A percentile compares a stretch with the other conserved stretches of the same genome.
phyloP scores from a whole-genome alignment of 2,888 invertebrate genomes.

The Pollenia labialis region DNA sequence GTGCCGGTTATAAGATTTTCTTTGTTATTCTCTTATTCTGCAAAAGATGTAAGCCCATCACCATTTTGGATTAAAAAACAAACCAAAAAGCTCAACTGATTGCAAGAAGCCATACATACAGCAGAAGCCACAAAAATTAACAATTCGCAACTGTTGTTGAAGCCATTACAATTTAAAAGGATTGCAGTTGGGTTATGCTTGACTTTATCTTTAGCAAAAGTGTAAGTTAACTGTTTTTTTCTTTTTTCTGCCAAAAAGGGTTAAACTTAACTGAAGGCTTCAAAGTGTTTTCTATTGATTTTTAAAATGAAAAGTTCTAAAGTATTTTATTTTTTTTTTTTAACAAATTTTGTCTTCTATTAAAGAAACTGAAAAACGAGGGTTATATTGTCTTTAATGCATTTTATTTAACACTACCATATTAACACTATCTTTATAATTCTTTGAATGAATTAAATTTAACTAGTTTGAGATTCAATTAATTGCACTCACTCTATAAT shows the following conservation, averaged over 20 bases:
- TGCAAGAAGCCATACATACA: conserved; percentile 61
- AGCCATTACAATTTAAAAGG: conserved; percentile 8
- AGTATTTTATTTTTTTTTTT: neutral
- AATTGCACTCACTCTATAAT: conserved; percentile 29
- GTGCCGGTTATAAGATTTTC: conserved; percentile 46
- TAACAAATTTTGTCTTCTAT: neutral
- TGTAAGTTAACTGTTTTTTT: conserved; percentile 16
- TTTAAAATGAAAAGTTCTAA: neutral
- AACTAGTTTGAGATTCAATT: conserved; percentile 8
- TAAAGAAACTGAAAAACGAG: neutral
- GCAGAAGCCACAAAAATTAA: conserved; percentile 73
- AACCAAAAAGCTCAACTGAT: conserved; percentile 45
- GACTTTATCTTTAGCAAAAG: neutral
- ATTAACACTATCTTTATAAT: conserved; percentile 4
- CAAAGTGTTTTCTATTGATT: conserved; percentile 19
- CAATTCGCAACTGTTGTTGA: conserved; percentile 65
- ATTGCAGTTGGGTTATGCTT: conserved; percentile 19
- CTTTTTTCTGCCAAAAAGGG: neutral
- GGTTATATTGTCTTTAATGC: neutral
- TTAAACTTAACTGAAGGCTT: conserved; percentile 6
- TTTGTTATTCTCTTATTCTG: conserved; percentile 33
- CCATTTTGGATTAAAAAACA: conserved; percentile 28
- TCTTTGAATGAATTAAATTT: neutral
- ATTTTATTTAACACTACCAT: neutral
- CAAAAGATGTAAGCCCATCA: conserved; percentile 20